These are phyloP conservation scores for Belonocnema kinseyi DNA, from an alignment of 1,140 invertebrate genomes.

Conservation along the genomic window DNA sequence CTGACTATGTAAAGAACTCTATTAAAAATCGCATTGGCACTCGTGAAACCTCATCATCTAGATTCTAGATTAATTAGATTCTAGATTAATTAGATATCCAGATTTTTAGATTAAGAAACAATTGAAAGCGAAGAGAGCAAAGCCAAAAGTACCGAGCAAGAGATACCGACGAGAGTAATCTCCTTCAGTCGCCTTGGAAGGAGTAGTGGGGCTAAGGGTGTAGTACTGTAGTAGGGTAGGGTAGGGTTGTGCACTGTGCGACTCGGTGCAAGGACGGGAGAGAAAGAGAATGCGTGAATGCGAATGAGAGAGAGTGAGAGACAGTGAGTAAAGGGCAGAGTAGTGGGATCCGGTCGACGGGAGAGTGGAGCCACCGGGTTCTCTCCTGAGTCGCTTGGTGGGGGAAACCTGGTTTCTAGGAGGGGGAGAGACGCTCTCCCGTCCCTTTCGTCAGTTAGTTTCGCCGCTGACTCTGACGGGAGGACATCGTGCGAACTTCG, in stretches of 20 bases:
- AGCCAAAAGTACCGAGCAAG: background rate
- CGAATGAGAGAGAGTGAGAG: constrained; percentile 34
- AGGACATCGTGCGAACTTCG: constrained; percentile 58
- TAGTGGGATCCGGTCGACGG: constrained; percentile 38
- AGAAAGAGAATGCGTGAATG: constrained; percentile 35
- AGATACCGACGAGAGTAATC: constrained; percentile 1
- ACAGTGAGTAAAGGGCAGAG: constrained; percentile 39
- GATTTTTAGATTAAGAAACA: background rate
- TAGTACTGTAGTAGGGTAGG: background rate
- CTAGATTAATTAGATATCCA: background rate
- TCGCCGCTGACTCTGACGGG: constrained; percentile 67
- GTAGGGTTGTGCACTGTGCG: constrained; percentile 14
- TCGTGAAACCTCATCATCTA: background rate
- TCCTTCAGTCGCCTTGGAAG: constrained; percentile 13
- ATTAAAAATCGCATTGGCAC: too few species aligned
- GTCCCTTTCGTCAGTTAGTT: constrained; percentile 66
- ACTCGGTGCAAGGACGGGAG: constrained; percentile 29
- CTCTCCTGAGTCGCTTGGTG: background rate
- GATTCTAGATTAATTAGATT: too few species aligned
- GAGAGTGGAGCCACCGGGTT: constrained; percentile 32
- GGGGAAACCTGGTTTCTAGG: constrained; percentile 40
- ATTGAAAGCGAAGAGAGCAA: constrained; percentile 24
- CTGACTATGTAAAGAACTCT: too few species aligned
- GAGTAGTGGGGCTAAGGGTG: background rate
- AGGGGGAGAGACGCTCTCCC: constrained; percentile 66